Evolutionary conservation across 2,113 vertebrate genomes (phyloP).

Genomic region (Rafetus swinhoei): DNA sequence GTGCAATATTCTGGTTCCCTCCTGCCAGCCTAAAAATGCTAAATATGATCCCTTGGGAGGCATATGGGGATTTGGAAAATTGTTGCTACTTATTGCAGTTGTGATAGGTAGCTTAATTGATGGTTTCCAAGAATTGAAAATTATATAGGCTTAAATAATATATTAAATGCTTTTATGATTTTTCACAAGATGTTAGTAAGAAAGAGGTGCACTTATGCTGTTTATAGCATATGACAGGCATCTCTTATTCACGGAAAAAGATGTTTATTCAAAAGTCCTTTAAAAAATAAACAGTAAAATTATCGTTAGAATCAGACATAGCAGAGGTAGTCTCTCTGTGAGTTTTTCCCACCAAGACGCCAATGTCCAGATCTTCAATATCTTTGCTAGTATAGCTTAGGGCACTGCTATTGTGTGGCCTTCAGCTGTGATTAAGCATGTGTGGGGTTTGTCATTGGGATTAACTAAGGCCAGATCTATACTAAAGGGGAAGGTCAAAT

Average conservation of each 20-base stretch:
- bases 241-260: background rate
- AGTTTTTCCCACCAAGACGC: background rate
- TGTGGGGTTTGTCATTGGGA: background rate
- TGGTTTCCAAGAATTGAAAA: background rate
- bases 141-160: slow-evolving; percentile 53
- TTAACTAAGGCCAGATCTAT: too few relatives aligned
- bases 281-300: background rate
- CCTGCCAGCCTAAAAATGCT: slow-evolving; percentile 62
- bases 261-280: background rate
- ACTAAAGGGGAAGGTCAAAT: too few relatives aligned
- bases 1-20: slow-evolving; percentile 44
- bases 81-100: slow-evolving; percentile 65
- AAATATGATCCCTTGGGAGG: slow-evolving; percentile 60
- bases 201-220: slow-evolving; percentile 39
- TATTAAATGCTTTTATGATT: slow-evolving; percentile 64
- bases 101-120: slow-evolving; percentile 44
- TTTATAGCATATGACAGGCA: slow-evolving; percentile 20
- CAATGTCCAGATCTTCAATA: background rate
- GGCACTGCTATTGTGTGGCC: too few relatives aligned
- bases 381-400: too few relatives aligned
- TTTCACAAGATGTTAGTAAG: slow-evolving; percentile 16
- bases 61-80: slow-evolving; percentile 62
- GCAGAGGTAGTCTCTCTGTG: background rate
- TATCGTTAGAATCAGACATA: background rate
- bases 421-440: background rate